Base-by-base conservation (phyloP, 2,888 invertebrate genomes). In the Carcina quercana region DNA sequence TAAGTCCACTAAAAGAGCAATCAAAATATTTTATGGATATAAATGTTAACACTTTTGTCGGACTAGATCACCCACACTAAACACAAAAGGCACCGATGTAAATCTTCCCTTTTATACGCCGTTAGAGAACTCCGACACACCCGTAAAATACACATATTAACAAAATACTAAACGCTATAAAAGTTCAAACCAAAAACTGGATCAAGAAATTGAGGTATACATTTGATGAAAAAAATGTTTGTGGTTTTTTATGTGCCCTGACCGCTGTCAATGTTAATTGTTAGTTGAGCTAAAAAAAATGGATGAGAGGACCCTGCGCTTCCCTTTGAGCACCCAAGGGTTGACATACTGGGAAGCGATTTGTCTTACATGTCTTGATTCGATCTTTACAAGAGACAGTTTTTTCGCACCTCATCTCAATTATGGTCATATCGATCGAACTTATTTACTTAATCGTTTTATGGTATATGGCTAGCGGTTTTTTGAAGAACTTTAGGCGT, bases 21-120 rank as follows among this genome's bases (percentile, higher is more conserved):
- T 82, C 82, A 79, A 82, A 82, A 83, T 82, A 83, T 83, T 83
- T 80, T 80, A 82, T 71, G 69, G 66, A 53, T 54, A 56, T 61
- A 60, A 60, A 75, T 72, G 79, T 82, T 80, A 75, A 78, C 82
- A 82, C 76, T 75, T 72, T 78, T 79, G 76, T 83, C 66, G 72
- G 70, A 66, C 52, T 58, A 57, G 71, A 74, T 79, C 74, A 64
- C 72, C 67, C 71, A 67, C 70, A 62, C 52, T 46, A 65, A 49
- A 50, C 45, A 78, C 71, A 80, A 82, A 76, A 54, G 62, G 24
- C 27, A 54, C 69, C 73, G 75, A 78, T 70, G 69, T 78, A 73
- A 73, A 74, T 73, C 67, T 66, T 59, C 42, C 40, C 61, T 62
- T 75, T 71, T 66, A 67, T 60, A 59, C 42, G 53, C 69, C 72